Conservation (phyloP, 2,888 invertebrate species). For the Choreutis nemorana region DNA sequence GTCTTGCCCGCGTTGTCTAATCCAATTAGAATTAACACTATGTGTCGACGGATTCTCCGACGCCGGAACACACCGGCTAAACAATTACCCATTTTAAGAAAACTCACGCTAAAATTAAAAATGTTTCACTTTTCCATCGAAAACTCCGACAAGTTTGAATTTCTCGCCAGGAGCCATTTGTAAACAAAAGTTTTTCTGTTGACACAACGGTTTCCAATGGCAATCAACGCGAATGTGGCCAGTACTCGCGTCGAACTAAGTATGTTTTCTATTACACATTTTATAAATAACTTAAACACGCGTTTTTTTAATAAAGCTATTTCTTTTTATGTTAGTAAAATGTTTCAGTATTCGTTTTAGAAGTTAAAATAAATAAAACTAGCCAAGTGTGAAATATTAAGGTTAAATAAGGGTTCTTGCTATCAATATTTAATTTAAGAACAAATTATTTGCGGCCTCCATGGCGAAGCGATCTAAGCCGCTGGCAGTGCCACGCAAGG, state of each 20-base stretch:
- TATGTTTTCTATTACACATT: constrained; percentile 14
- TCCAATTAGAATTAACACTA: constrained; percentile 81
- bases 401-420: no score
- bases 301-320: constrained; percentile 1
- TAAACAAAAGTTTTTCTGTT: constrained; percentile 56
- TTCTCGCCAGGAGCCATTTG: constrained; percentile 46
- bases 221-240: constrained; percentile 39
- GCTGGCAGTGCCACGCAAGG: no score
- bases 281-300: no score
- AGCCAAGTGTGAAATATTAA: no score
- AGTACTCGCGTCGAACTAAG: constrained; percentile 20
- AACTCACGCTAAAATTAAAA: constrained; percentile 16
- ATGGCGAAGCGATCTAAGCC: no score
- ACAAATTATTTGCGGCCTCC: no score
- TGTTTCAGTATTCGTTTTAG: no score
- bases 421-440: no score
- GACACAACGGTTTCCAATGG: constrained; percentile 56
- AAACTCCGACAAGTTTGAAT: constrained; percentile 39
- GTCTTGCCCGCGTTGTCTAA: constrained; percentile 95
- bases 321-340: no score
- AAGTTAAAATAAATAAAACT: no score
- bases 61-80: constrained; percentile 33
- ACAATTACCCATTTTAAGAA: constrained; percentile 48
- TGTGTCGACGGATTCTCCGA: constrained; percentile 64
- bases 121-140: constrained; percentile 26